Evolutionary conservation across 2,888 invertebrate genomes (phyloP).

Genomic region (Morpho deidamia): DNA sequence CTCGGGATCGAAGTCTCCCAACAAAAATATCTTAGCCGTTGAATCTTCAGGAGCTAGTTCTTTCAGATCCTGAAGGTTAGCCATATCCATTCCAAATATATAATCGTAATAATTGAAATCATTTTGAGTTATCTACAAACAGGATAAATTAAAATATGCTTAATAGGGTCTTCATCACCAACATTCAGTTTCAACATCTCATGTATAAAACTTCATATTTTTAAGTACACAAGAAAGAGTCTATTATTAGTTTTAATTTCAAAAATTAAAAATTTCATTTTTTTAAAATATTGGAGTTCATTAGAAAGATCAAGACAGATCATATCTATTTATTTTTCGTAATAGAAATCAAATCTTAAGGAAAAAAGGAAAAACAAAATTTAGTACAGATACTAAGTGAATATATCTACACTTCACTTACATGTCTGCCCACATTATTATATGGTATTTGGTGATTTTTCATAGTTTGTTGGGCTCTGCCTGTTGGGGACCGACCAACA

Average conservation of each 20-base stretch:
- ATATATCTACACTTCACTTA: background rate
- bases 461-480: slow-evolving; percentile 15
- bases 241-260: too few species aligned
- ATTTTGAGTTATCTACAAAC: slow-evolving; percentile 10
- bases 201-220: too few species aligned
- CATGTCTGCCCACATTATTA: slow-evolving; percentile 18
- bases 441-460: slow-evolving; percentile 17
- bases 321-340: too few species aligned
- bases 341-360: too few species aligned
- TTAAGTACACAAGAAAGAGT: too few species aligned
- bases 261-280: too few species aligned
- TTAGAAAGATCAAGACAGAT: too few species aligned
- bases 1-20: slow-evolving; percentile 19
- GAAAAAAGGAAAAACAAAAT: too few species aligned
- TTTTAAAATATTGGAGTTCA: too few species aligned
- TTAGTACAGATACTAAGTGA: too few species aligned
- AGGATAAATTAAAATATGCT: background rate
- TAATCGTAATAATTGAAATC: slow-evolving; percentile 18
- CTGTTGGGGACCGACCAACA: slow-evolving; percentile 14
- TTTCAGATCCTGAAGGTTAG: slow-evolving; percentile 12
- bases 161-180: too few species aligned
- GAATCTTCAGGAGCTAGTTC: slow-evolving; percentile 8
- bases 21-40: slow-evolving; percentile 15
- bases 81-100: slow-evolving; percentile 22
- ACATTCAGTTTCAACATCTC: background rate